A percentile compares a stretch with the other conserved stretches of the same genome.
phyloP scores from a whole-genome alignment of 2,888 invertebrate species.

The Rugalucina vietnamica region DNA sequence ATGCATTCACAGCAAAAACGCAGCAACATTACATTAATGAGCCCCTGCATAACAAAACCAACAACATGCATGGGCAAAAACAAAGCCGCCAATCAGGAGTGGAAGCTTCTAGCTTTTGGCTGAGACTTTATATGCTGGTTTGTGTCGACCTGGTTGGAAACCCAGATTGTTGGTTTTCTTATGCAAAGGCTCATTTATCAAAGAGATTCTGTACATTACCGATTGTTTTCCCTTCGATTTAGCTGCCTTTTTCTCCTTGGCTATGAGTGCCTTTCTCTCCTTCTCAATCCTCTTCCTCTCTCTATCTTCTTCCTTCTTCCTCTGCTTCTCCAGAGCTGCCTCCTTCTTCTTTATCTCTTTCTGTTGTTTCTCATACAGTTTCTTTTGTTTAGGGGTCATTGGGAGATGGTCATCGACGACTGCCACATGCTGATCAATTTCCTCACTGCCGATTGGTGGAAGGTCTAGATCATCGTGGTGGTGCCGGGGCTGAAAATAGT shows the following conservation, averaged over 20 bases:
- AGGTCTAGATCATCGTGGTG: neutral
- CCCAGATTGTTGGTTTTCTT: too few species aligned
- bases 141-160: too few species aligned
- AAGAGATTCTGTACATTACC: too few species aligned
- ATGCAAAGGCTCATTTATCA: too few species aligned
- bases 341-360: constrained; percentile 65
- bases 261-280: constrained; percentile 61
- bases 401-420: constrained; percentile 26
- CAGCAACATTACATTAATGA: too few species aligned
- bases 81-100: too few species aligned
- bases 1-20: too few species aligned
- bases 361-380: constrained; percentile 59
- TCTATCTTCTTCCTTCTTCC: constrained; percentile 66
- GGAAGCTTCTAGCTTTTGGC: too few species aligned
- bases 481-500: too few species aligned
- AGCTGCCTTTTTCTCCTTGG: constrained; percentile 60
- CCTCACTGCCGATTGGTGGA: constrained; percentile 26
- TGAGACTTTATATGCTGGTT: too few species aligned
- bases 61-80: too few species aligned
- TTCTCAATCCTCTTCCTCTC: constrained; percentile 65
- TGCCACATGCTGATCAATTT: constrained; percentile 53
- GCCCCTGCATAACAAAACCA: too few species aligned
- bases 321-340: constrained; percentile 61
- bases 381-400: constrained; percentile 61
- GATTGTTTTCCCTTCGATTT: constrained; percentile 51